Conservation (phyloP, 2,888 invertebrate species). For the Drosophila testacea region DNA sequence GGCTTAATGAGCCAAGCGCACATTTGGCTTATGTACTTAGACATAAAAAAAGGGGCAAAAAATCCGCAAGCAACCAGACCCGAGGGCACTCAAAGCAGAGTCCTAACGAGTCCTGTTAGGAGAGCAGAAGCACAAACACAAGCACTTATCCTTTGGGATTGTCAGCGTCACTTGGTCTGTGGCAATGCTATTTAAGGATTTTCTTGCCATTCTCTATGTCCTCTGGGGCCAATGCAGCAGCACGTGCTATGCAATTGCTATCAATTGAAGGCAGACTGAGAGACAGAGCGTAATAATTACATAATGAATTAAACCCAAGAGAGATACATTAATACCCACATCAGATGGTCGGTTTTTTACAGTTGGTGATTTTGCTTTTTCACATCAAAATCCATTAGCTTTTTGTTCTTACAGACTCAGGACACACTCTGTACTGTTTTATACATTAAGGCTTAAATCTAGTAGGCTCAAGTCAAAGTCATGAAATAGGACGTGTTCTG, state of each 20-base stretch:
- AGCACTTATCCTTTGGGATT: constrained; percentile 53
- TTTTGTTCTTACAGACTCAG: no score
- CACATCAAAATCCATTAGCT: no score
- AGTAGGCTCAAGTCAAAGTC: no score
- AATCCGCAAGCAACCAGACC: constrained; percentile 14
- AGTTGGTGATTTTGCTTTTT: no score
- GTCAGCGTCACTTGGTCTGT: constrained; percentile 56
- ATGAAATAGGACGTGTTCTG: no score
- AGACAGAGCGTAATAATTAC: constrained; percentile 15
- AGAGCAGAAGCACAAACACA: constrained; percentile 23
- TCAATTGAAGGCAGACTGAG: constrained; percentile 35
- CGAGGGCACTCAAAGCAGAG: constrained; percentile 28
- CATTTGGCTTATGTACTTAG: constrained; percentile 39
- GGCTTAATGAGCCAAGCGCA: constrained; percentile 62
- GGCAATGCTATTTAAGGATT: constrained; percentile 24
- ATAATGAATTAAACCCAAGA: constrained; percentile 35
- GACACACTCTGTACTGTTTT: no score
- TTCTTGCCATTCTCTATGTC: constrained; percentile 15
- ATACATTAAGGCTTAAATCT: no score
- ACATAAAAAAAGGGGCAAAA: constrained; percentile 4
- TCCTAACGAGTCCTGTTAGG: constrained; percentile 28
- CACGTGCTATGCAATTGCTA: constrained; percentile 59
- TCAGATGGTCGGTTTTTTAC: no score
- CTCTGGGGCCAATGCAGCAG: constrained; percentile 37
- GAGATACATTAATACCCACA: constrained; percentile 38